Percentiles rank a stretch among this genome's conserved stretches.
These are phyloP conservation scores for Trissoscelio sp. DNA, from an alignment of 2,888 invertebrate genomes.

Conservation along the genomic window DNA sequence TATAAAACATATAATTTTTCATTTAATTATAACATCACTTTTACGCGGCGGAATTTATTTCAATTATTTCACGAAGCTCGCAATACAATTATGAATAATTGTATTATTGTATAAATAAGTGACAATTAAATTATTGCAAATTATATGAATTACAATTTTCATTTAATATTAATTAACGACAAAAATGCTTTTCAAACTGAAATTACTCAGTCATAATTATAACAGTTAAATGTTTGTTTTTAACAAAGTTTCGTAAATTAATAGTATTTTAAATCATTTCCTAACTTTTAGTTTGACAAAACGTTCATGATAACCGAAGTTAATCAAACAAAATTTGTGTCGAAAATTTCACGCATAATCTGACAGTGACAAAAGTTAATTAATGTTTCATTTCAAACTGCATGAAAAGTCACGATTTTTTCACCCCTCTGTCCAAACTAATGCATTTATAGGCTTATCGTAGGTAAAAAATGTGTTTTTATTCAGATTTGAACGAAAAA, in stretches of 20 bases:
- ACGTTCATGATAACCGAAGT: no score
- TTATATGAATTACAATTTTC: not conserved
- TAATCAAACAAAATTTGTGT: no score
- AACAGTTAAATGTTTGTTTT: no score
- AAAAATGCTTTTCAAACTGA: not conserved
- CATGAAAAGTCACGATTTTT: constrained; percentile 5
- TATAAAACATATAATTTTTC: constrained; percentile 14
- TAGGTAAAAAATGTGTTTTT: constrained; percentile 24
- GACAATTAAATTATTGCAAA: not conserved
- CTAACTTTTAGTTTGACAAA: no score
- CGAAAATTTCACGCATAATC: constrained; percentile 3
- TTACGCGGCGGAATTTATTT: not conserved
- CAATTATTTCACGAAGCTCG: not conserved
- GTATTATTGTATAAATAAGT: not conserved
- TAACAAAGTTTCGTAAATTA: no score
- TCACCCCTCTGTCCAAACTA: not conserved
- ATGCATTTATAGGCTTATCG: constrained; percentile 41
- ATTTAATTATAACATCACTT: constrained; percentile 6
- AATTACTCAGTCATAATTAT: not conserved
- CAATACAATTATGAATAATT: not conserved
- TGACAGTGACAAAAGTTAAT: constrained; percentile 34
- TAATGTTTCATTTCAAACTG: constrained; percentile 17
- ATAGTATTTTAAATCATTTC: no score
- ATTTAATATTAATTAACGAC: not conserved
- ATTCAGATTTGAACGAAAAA: constrained; percentile 40